Percentiles rank a stretch among this genome's conserved stretches.
Conservation (phyloP, 2,888 invertebrate genomes). For the Mayetiola destructor region DNA sequence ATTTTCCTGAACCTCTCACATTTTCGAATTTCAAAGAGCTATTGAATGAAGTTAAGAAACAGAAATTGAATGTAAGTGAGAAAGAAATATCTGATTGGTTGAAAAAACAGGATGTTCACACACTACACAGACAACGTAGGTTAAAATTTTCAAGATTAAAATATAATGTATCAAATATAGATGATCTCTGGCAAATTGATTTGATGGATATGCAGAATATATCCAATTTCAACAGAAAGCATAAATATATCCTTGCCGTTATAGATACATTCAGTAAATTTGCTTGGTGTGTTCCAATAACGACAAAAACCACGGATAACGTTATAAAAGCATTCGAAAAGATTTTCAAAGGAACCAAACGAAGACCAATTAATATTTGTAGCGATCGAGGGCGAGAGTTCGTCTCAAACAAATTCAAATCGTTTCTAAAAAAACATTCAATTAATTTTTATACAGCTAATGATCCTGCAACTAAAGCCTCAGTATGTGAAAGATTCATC, state of each 20-base stretch:
- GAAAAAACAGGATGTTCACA: background rate
- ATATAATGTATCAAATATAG: background rate
- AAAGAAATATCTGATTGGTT: background rate
- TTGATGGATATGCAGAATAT: background rate
- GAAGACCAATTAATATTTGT: background rate
- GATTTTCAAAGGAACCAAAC: background rate
- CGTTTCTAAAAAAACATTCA: background rate
- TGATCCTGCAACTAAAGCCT: background rate
- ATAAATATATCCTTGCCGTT: background rate
- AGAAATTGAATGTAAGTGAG: background rate
- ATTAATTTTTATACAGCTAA: background rate
- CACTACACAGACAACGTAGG: background rate
- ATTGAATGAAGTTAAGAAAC: background rate
- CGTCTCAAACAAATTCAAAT: background rate
- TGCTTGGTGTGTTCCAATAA: background rate
- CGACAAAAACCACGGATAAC: background rate
- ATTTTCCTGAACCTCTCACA: background rate
- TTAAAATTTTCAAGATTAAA: background rate
- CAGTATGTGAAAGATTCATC: background rate
- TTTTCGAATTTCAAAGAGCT: background rate
- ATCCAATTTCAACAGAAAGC: background rate
- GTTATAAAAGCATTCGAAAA: background rate
- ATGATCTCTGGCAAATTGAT: conserved; percentile 2
- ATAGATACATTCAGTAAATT: background rate
- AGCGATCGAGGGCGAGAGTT: background rate